Base-by-base conservation (phyloP, 2,113 vertebrate genomes). In the Chrysemys picta region DNA sequence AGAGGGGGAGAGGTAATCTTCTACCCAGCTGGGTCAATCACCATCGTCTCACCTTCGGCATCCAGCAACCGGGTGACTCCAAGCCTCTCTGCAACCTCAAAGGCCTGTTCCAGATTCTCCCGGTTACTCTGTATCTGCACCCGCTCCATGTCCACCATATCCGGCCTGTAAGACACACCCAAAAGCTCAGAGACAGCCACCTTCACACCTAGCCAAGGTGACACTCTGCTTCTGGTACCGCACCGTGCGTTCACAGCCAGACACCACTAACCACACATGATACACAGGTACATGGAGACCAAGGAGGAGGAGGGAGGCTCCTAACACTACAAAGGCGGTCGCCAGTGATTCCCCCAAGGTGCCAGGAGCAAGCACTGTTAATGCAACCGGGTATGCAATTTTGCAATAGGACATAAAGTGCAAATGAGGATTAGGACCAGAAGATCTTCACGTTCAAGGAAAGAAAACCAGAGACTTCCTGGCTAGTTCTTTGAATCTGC, bases 101-200 rank as follows among this genome's bases (percentile, higher is more conserved):
- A 99, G 88, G 99, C 99, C 96, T 99, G 99, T 92, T 99, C 99
- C 62, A 99, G 98, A 97, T 99, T 99, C 82, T 99, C 99, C 47
- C 98, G 97, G 98, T 99, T 99, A 47, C 99, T 99, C 97, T 99
- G 99, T 93, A 98, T 98, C 50, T 99, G 98, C 88, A 99, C 99
- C 96, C 98, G 98, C 95, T 99, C 99, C 99, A 99, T 99, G 97
- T 99, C 98, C 97, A 99, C 99, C 97, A 99, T 98, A 96, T 99
- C 99, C 0, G 99, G 99, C 97, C 99, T 99, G 98, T 38, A 97
- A 97, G 96, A 96, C 82, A 88, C 2, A 0, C 0, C 2, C 42
- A 81, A 5, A 27, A 19, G 57, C 90, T 93, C 83, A 0, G 1
- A 42, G 0, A 0, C 65, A 38, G 65, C 8, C 65, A 72, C 1